A percentile compares a stretch with the other conserved stretches of the same genome.
Conservation (phyloP, 2,888 invertebrate genomes). For the Apocheima hispidaria region DNA sequence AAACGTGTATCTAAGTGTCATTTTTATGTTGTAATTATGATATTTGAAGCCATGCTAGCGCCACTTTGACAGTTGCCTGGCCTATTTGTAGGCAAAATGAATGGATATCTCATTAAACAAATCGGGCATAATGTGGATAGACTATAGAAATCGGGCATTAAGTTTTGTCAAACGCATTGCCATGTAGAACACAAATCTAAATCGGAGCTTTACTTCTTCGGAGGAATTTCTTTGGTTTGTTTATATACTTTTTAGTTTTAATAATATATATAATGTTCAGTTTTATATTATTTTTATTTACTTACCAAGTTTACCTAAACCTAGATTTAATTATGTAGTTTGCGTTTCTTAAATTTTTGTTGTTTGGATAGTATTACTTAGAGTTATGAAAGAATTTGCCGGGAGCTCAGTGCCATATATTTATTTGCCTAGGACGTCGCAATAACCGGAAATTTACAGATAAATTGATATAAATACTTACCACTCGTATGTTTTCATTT, state of each 20-base stretch:
- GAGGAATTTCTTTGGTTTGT: conserved; percentile 34
- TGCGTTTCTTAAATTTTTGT: conserved; percentile 30
- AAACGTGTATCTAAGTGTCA: too few species aligned
- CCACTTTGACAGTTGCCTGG: not conserved
- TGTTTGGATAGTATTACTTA: conserved; percentile 40
- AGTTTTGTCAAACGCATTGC: conserved; percentile 42
- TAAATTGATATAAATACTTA: too few species aligned
- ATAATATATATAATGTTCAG: conserved; percentile 53
- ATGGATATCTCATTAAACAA: not conserved
- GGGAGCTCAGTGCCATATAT: conserved; percentile 29
- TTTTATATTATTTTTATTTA: conserved; percentile 68
- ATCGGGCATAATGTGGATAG: not conserved
- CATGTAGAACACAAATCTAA: conserved; percentile 60
- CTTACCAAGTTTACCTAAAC: conserved; percentile 55
- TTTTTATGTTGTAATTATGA: too few species aligned
- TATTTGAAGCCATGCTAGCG: too few species aligned
- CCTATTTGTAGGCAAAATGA: not conserved
- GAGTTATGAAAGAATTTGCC: conserved; percentile 22
- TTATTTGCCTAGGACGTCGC: too few species aligned
- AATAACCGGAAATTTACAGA: too few species aligned
- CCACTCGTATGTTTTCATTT: too few species aligned
- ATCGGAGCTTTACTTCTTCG: conserved; percentile 73
- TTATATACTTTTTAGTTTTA: conserved; percentile 43
- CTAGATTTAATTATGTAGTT: conserved; percentile 53
- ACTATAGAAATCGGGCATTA: not conserved